Base-by-base conservation (phyloP, 2,888 invertebrate species). In the Anticlea derivata region DNA sequence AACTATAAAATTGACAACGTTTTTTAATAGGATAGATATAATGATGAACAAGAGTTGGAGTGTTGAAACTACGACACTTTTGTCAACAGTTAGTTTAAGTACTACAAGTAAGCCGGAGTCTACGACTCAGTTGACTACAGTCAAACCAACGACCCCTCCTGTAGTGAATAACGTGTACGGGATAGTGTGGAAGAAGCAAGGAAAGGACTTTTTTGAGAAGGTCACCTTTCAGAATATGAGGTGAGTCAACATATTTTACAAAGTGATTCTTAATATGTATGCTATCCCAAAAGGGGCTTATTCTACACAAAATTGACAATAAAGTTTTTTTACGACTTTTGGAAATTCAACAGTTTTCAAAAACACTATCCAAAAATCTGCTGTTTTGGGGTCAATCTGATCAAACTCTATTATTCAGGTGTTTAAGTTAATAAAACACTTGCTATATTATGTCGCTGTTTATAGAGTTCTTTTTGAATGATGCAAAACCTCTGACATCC, bases 11-110 rank as follows among this genome's bases (percentile, higher is more conserved):
- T 71, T 80, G 75, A 88, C 84, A 63, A 86, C 89, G 65, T 73
- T 85, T 61, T 88, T 86, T 67, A 88, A 87, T 79, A 88, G 82
- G 73, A 83, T 89, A 84, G 88, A 89, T 69, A 72, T 90, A 73
- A 84, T 89, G 80, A 78, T 89, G 76, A 90, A 90, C 62, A 89
- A 85, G 66, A 89, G 89, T 85, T 90, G 90, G 90, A 90, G 89
- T 65, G 88, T 90, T 35, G 88, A 89, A 65, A 90, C 90, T 0
- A 88, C 89, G 8, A 88, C 87, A 10, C 65, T 84, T 5, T 84
- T 84, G 55, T 83, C 88, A 48, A 89, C 91, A 50, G 80, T 83
- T 78, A 88, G 87, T 68, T 66, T 87, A 75, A 88, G 85, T 68
- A 83, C 85, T 46, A 80, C 83, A 6, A 81, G 78, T 55, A 85